Evolutionary conservation across 2,113 vertebrate species (phyloP).

Genomic region (Colossoma macropomum): DNA sequence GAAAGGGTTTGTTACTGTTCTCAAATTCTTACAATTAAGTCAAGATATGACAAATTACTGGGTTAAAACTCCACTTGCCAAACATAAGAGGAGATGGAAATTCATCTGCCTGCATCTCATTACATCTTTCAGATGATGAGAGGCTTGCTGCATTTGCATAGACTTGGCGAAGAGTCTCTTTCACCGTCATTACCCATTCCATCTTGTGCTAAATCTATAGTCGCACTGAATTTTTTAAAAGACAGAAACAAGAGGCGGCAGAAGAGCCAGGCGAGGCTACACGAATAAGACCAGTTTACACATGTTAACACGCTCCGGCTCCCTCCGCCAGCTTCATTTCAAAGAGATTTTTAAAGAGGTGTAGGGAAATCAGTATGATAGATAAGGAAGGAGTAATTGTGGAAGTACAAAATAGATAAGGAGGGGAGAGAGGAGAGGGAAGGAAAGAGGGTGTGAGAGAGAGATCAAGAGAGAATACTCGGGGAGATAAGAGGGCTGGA

Average conservation of each 20-base stretch:
- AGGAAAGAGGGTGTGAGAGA: conserved; percentile 18
- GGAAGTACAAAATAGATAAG: conserved; percentile 52
- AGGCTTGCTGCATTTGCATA: conserved; percentile 56
- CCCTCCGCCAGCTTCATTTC: conserved; percentile 27
- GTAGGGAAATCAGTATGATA: conserved; percentile 37
- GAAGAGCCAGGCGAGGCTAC: conserved; percentile 43
- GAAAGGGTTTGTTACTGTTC: conserved; percentile 24
- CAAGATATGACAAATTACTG: conserved; percentile 59
- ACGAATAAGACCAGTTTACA: conserved; percentile 61
- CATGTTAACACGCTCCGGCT: conserved; percentile 40
- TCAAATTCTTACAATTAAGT: conserved; percentile 50
- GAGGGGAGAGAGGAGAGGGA: conserved; percentile 19
- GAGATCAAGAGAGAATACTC: conserved; percentile 44
- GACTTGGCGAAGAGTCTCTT: conserved; percentile 44
- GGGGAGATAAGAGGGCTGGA: conserved; percentile 29
- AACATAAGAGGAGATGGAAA: conserved; percentile 48
- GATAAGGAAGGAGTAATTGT: conserved; percentile 47
- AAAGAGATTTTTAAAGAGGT: conserved; percentile 52
- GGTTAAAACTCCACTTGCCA: conserved; percentile 53
- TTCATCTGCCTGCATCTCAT: conserved; percentile 52
- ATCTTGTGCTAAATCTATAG: conserved; percentile 59
- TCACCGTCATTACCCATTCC: conserved; percentile 56
- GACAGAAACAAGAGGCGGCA: conserved; percentile 43
- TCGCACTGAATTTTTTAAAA: conserved; percentile 53
- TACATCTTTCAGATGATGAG: conserved; percentile 53